phyloP scores from a whole-genome alignment of 2,888 invertebrate genomes.

The Pristionchus japonicus region DNA sequence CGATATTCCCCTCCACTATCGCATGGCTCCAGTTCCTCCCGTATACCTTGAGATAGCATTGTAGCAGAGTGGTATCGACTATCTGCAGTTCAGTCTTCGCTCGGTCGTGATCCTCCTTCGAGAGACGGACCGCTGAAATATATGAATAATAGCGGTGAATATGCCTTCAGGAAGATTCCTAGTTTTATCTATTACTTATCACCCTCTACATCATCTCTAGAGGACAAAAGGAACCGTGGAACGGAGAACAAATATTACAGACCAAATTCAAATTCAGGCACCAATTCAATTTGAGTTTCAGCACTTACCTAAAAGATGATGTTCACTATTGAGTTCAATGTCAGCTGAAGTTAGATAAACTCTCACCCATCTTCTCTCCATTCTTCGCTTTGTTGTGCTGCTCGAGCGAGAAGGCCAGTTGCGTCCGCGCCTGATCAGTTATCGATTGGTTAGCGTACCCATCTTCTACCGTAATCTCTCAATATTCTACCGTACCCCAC shows the following conservation, averaged over 20 bases:
- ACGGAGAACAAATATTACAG: too few species aligned
- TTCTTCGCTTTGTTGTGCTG: slow-evolving; percentile 50
- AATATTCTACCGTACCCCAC: not conserved
- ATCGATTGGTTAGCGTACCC: not conserved
- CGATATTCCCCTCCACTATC: not conserved
- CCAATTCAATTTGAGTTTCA: not conserved
- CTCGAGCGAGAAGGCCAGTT: slow-evolving; percentile 53
- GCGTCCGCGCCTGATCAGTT: slow-evolving; percentile 74
- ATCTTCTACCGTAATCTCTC: not conserved
- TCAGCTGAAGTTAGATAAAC: not conserved
- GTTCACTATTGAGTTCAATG: too few species aligned
- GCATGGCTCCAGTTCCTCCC: not conserved
- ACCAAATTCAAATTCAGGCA: not conserved
- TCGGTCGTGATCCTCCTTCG: slow-evolving; percentile 52
- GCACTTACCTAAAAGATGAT: not conserved
- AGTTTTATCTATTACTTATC: too few species aligned
- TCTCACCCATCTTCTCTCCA: slow-evolving; percentile 19
- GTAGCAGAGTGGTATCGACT: slow-evolving; percentile 95
- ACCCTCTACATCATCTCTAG: too few species aligned
- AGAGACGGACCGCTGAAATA: slow-evolving; percentile 31
- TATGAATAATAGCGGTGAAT: too few species aligned
- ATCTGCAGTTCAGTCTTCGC: slow-evolving; percentile 86
- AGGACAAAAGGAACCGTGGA: too few species aligned
- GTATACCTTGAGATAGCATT: slow-evolving; percentile 91
- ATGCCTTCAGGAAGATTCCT: too few species aligned